These are phyloP conservation scores for Oryzias sinensis DNA, from an alignment of 2,797 vertebrate genomes.

Conservation along the genomic window DNA sequence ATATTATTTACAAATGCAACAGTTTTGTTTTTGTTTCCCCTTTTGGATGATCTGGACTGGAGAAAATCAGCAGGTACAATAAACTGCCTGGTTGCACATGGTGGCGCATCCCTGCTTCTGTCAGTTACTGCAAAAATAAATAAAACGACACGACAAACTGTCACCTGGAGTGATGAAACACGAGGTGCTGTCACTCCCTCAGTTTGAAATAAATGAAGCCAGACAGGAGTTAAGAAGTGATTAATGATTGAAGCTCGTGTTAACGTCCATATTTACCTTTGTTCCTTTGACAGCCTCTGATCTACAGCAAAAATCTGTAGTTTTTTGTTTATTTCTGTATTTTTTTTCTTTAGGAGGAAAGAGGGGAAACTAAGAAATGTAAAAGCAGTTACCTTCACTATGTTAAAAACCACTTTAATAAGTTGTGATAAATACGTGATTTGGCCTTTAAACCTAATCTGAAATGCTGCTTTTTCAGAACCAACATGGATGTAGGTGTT, in stretches of 20 bases:
- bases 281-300: constrained; percentile 15
- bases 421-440: too few relatives aligned
- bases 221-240: constrained; percentile 1
- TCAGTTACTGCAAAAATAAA: not conserved
- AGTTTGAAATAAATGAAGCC: constrained; percentile 8
- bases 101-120: constrained; percentile 10
- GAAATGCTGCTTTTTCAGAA: not conserved
- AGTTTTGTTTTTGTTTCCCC: not conserved
- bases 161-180: constrained; percentile 1
- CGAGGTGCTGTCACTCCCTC: constrained; percentile 1
- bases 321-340: too few relatives aligned
- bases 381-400: too few relatives aligned
- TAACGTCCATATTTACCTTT: constrained; percentile 8
- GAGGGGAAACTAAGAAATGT: too few relatives aligned
- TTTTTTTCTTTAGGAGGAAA: too few relatives aligned
- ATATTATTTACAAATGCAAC: not conserved
- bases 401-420: too few relatives aligned
- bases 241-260: constrained; percentile 12
- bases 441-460: too few relatives aligned
- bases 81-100: not conserved
- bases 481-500: not conserved
- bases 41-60: not conserved
- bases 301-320: constrained; percentile 21
- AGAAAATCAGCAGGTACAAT: not conserved
- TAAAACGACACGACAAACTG: constrained; percentile 7